Conservation (phyloP, 2,113 vertebrate genomes). For the Toxostoma redivivum region DNA sequence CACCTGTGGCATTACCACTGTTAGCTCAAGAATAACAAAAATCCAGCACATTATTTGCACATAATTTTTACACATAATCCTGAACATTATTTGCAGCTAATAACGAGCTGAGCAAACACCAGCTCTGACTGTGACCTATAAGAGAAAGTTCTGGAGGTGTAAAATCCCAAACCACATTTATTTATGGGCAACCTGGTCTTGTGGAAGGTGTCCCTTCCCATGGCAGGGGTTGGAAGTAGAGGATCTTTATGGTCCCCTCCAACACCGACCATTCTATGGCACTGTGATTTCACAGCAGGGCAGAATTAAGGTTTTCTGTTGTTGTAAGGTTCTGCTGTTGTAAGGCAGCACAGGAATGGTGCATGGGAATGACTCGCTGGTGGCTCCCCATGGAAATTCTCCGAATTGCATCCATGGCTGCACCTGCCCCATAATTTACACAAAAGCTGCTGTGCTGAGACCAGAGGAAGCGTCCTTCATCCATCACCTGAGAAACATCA, state of each 20-base stretch:
- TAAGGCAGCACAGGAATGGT: neutral
- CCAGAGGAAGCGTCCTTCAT: neutral
- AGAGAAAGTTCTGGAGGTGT: neutral
- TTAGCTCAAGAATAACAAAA: neutral
- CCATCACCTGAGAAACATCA: accelerated
- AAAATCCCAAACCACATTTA: neutral
- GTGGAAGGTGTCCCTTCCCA: neutral
- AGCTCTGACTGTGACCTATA: neutral
- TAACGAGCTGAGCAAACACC: neutral
- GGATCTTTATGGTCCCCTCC: neutral
- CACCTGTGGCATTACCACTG: neutral
- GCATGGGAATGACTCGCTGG: neutral
- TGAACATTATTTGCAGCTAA: neutral
- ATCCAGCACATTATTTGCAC: neutral
- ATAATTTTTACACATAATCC: too few relatives aligned
- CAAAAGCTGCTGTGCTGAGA: neutral
- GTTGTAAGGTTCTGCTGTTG: neutral
- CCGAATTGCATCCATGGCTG: neutral
- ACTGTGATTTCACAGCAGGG: neutral
- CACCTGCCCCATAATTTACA: neutral
- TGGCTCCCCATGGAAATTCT: neutral
- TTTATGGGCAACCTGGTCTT: neutral
- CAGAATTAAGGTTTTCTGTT: neutral
- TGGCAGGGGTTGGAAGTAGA: neutral
- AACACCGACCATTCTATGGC: neutral